Percentiles rank a stretch among this genome's conserved stretches.
phyloP scores from a whole-genome alignment of 1,140 invertebrate genomes.

The Leucophenga varia region DNA sequence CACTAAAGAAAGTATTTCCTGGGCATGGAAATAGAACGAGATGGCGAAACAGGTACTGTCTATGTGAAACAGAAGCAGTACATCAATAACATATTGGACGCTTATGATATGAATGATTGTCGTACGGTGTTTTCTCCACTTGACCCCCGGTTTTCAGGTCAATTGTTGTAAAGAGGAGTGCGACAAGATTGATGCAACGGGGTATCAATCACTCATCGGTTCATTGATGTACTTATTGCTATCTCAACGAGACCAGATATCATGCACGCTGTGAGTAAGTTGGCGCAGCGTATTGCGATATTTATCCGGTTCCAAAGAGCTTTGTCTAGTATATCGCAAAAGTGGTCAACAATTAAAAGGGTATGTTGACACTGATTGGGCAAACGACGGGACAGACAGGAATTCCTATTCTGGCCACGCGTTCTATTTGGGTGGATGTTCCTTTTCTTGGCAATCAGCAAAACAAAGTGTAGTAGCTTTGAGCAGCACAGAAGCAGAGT shows the following conservation, averaged over 20 bases:
- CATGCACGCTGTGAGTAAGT: neutral
- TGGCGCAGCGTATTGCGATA: constrained; percentile 2
- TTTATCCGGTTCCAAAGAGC: neutral
- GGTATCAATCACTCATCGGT: constrained; percentile 2
- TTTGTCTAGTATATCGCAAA: neutral
- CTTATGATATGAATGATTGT: neutral
- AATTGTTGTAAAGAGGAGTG: neutral
- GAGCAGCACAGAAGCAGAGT: constrained; percentile 1
- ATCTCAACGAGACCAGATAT: constrained; percentile 6
- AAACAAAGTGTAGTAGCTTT: constrained; percentile 6
- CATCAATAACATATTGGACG: neutral
- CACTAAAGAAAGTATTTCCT: too few relatives aligned
- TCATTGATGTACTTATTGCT: constrained; percentile 6
- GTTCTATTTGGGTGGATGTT: neutral
- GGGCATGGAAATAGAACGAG: too few relatives aligned
- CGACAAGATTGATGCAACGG: neutral
- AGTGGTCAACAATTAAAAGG: neutral
- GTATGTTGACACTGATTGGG: constrained; percentile 15
- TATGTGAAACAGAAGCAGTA: neutral
- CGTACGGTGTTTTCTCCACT: too few relatives aligned
- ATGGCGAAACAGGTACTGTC: neutral
- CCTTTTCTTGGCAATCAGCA: constrained; percentile 2
- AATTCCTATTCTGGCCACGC: constrained; percentile 4
- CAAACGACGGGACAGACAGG: constrained; percentile 1
- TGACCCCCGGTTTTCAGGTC: too few relatives aligned